Evolutionary conservation across 2,888 invertebrate species (phyloP).

Genomic region (Portevinia maculata): DNA sequence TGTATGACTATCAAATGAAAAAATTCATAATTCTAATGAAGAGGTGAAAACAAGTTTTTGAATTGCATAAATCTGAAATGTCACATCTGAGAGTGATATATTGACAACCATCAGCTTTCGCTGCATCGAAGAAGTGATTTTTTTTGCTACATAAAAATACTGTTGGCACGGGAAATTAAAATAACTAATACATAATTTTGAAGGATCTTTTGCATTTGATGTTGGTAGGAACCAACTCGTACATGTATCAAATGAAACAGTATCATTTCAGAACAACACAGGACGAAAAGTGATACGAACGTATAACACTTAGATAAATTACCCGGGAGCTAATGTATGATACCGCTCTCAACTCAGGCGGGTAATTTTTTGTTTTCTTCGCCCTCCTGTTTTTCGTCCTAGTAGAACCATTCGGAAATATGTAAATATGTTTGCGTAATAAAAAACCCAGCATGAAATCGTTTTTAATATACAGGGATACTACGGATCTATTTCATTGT

Average conservation of each 20-base stretch:
- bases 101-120: slow-evolving; percentile 10
- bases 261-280: not conserved
- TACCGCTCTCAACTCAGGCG: slow-evolving; percentile 26
- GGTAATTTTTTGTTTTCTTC: slow-evolving; percentile 29
- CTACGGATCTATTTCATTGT: slow-evolving; percentile 31
- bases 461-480: slow-evolving; percentile 39
- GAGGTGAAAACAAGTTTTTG: slow-evolving; percentile 35
- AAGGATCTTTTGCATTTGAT: not conserved
- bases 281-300: not conserved
- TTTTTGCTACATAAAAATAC: slow-evolving; percentile 31
- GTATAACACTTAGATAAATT: slow-evolving; percentile 40
- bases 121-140: not conserved
- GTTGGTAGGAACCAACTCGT: not conserved
- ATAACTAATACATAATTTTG: too few species aligned
- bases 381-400: slow-evolving; percentile 35
- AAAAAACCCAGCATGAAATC: slow-evolving; percentile 74
- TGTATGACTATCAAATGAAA: slow-evolving; percentile 25
- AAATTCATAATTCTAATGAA: slow-evolving; percentile 2
- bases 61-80: slow-evolving; percentile 31
- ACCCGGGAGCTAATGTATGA: slow-evolving; percentile 30
- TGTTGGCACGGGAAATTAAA: slow-evolving; percentile 29
- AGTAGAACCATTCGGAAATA: slow-evolving; percentile 53
- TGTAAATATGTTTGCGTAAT: slow-evolving; percentile 72
- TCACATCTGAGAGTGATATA: slow-evolving; percentile 41
- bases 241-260: not conserved